These are phyloP conservation scores for Cylindroiulus punctatus DNA, from an alignment of 2,888 invertebrate species.

Conservation along the genomic window DNA sequence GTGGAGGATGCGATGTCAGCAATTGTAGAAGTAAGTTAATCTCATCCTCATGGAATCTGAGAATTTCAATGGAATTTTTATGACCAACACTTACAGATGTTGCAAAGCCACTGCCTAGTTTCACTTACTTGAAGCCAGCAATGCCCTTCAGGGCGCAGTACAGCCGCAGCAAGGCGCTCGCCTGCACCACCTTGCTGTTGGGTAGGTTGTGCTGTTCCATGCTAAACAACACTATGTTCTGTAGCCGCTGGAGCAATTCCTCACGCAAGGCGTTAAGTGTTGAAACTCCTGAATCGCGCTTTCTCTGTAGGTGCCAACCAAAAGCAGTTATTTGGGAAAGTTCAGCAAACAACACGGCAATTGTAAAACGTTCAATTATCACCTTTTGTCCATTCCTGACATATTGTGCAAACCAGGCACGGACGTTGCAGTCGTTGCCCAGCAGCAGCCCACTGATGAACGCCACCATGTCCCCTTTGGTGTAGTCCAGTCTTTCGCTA, in stretches of 20 bases:
- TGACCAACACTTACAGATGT: background rate
- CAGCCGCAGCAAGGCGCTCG: slow-evolving; percentile 86
- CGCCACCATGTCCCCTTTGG: slow-evolving; percentile 73
- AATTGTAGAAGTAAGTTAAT: slow-evolving; percentile 83
- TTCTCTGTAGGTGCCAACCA: slow-evolving; percentile 70
- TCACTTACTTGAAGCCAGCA: slow-evolving; percentile 82
- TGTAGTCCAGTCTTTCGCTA: slow-evolving; percentile 61
- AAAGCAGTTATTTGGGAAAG: background rate
- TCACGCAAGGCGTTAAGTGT: slow-evolving; percentile 78
- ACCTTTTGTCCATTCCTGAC: slow-evolving; percentile 85
- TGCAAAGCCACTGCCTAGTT: background rate
- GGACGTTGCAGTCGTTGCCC: slow-evolving; percentile 87
- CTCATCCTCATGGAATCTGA: slow-evolving; percentile 89
- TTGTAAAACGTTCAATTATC: slow-evolving; percentile 14
- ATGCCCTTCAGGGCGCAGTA: slow-evolving; percentile 94
- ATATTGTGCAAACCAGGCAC: slow-evolving; percentile 93
- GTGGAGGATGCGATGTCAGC: slow-evolving; percentile 86
- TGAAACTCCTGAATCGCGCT: slow-evolving; percentile 74
- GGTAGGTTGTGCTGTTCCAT: slow-evolving; percentile 66
- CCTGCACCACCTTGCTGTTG: slow-evolving; percentile 79
- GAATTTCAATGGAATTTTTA: background rate
- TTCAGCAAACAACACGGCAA: background rate
- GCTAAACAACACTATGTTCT: slow-evolving; percentile 62
- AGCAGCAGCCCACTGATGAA: slow-evolving; percentile 89
- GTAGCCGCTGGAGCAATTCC: slow-evolving; percentile 72